Base-by-base conservation (phyloP, 2,888 invertebrate species). In the Cancer borealis region DNA sequence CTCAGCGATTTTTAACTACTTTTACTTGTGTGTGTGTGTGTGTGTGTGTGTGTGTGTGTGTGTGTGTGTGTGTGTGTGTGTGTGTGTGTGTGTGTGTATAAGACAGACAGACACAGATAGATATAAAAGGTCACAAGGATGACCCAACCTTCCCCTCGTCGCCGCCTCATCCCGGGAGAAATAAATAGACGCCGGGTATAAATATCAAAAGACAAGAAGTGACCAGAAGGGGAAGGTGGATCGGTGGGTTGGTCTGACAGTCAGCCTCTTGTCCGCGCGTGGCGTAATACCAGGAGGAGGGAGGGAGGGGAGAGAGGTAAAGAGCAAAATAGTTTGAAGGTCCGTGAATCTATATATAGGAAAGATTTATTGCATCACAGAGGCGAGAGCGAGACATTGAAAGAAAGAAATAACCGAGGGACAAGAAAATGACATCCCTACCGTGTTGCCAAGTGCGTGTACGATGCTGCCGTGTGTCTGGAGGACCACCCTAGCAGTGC, bases 1-100 rank as follows among this genome's bases (percentile, higher is more conserved):
- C 14, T 66, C 66, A 66, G 66, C n/a, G 66, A 66, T 66, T 66
- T 66, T 66, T 66, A 66, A 66, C 17, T 66, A n/a, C n/a, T 1
- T 10, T 6, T 30, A 30, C 1, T 0, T 4, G 10, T 30, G 79
- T 79, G 79, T 79, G 79, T 79, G 79, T 79, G 79, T 79, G 79
- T 79, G 79, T 79, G 79, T 79, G 79, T 79, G 79, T 79, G 79
- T 79, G 79, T 79, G 79, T 79, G 79, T 79, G 79, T 79, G 79
- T 79, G 30, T 79, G 30, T 79, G 79, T 79, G 79, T 73, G 73
- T 73, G 73, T 73, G 73, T 73, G 73, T 73, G 73, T 73, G 73
- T 73, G 73, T 73, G 73, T 73, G 73, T 73, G 73, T 79, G 79
- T 79, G 79, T 79, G 73, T 79, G 79, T 79, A 30, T 79, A 10